These are phyloP conservation scores for Furcifer pardalis DNA, from an alignment of 2,797 vertebrate species.

Conservation along the genomic window DNA sequence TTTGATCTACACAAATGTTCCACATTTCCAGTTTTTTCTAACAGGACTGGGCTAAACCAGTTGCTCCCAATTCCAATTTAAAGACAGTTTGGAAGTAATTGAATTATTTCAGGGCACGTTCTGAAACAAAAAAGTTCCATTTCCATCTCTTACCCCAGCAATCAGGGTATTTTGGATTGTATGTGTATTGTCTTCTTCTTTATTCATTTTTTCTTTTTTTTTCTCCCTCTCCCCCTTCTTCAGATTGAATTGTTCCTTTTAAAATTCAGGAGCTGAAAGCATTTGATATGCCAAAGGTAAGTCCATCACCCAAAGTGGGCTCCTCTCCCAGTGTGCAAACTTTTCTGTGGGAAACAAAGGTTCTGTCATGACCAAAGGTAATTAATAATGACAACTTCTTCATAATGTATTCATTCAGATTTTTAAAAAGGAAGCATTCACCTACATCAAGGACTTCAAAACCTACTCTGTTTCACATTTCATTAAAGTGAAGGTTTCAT, in stretches of 20 bases:
- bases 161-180: too few species aligned
- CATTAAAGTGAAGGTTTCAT: not conserved
- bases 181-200: not conserved
- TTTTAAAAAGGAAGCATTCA: not conserved
- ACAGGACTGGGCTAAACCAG: not conserved
- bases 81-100: not conserved
- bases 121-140: not conserved
- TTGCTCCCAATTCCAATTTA: not conserved
- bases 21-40: not conserved
- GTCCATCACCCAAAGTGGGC: not conserved
- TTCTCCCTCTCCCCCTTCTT: too few species aligned
- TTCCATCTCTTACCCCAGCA: not conserved
- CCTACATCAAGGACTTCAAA: conserved; percentile 6
- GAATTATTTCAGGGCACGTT: not conserved
- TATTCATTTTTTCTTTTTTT: too few species aligned
- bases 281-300: not conserved
- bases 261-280: conserved; percentile 1
- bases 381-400: not conserved
- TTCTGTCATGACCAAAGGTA: not conserved
- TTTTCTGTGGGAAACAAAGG: not conserved
- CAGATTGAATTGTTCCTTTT: not conserved
- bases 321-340: not conserved
- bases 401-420: not conserved
- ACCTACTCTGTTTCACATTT: not conserved
- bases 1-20: not conserved